A percentile compares a stretch with the other conserved stretches of the same genome.
Evolutionary conservation across 2,113 vertebrate species (phyloP).

Genomic region (Megaceryle maxima): DNA sequence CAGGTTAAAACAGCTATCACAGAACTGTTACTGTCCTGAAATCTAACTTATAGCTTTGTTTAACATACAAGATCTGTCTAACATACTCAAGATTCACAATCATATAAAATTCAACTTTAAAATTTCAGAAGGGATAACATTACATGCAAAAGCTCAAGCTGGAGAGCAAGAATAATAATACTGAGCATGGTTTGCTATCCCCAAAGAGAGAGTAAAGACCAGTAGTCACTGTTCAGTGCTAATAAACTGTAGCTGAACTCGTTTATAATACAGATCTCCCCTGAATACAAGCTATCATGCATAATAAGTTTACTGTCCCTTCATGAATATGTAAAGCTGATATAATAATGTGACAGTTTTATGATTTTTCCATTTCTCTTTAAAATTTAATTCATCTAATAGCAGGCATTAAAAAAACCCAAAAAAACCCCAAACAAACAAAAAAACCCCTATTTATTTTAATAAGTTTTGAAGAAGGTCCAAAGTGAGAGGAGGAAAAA

Average conservation of each 20-base stretch:
- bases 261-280: slow-evolving; percentile 3
- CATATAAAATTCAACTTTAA: neutral
- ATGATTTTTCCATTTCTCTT: neutral
- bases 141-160: neutral
- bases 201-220: neutral
- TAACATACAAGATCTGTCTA: neutral
- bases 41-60: neutral
- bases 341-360: neutral
- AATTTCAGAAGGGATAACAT: neutral
- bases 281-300: neutral
- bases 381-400: neutral
- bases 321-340: slow-evolving; percentile 16
- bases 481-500: neutral
- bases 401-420: neutral
- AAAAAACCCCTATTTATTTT: neutral
- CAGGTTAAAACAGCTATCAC: neutral
- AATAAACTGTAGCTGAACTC: neutral
- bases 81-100: neutral
- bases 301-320: slow-evolving; percentile 13
- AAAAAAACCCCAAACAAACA: too few species aligned
- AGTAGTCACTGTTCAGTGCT: neutral
- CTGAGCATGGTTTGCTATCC: neutral
- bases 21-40: neutral
- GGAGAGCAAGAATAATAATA: neutral
- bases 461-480: neutral